Conservation (phyloP, 2,797 vertebrate species). For the Gobionotothen gibberifrons region DNA sequence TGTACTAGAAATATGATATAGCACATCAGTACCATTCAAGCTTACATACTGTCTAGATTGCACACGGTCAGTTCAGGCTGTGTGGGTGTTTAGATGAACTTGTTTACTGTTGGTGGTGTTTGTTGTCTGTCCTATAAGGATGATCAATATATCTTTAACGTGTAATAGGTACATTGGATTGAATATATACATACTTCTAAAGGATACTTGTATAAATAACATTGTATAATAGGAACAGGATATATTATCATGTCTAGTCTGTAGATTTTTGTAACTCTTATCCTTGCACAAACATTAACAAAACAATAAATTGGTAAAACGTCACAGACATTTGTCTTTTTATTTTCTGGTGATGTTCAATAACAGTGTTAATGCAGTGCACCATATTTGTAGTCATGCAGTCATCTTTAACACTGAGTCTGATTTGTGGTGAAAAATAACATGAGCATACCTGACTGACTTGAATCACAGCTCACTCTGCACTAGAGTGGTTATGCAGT, state of each 20-base stretch:
- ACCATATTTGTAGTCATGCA: neutral
- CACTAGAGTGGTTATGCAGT: slow-evolving; percentile 6
- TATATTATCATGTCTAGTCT: slow-evolving; percentile 81
- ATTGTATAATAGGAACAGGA: slow-evolving; percentile 80
- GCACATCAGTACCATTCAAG: slow-evolving; percentile 62
- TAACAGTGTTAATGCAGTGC: neutral
- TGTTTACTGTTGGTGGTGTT: slow-evolving; percentile 73
- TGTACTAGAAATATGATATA: slow-evolving; percentile 65
- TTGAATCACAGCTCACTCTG: neutral
- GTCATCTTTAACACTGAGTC: neutral
- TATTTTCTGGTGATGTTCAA: slow-evolving; percentile 11
- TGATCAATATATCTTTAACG: slow-evolving; percentile 73
- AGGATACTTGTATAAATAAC: slow-evolving; percentile 80
- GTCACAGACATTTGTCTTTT: slow-evolving; percentile 26
- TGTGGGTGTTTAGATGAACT: slow-evolving; percentile 63
- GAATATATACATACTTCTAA: slow-evolving; percentile 74
- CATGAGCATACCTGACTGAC: neutral
- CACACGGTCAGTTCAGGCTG: slow-evolving; percentile 49
- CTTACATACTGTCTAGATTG: slow-evolving; percentile 59
- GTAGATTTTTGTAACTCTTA: slow-evolving; percentile 83
- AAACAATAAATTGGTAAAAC: slow-evolving; percentile 77
- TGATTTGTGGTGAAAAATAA: neutral
- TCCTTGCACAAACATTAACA: slow-evolving; percentile 81
- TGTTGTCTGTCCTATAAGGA: slow-evolving; percentile 65
- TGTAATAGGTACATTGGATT: slow-evolving; percentile 72